phyloP scores from a whole-genome alignment of 2,797 vertebrate genomes.

The Rhincodon typus region DNA sequence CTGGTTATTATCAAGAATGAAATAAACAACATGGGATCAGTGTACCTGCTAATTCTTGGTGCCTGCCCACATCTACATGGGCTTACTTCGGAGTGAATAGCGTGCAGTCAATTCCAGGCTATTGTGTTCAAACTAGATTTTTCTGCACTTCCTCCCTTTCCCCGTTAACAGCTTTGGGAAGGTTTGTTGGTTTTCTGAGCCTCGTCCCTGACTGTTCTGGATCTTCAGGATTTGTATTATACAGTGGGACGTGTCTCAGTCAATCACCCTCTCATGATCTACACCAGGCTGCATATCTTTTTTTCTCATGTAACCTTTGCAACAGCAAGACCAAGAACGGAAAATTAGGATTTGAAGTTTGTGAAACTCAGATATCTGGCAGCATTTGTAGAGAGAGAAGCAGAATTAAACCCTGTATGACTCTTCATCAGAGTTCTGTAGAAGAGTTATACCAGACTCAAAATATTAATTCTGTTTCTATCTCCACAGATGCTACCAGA shows the following conservation, averaged over 20 bases:
- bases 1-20: neutral
- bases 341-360: neutral
- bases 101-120: neutral
- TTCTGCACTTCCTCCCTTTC: neutral
- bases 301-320: neutral
- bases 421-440: no score
- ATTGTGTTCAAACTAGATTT: neutral
- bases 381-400: no score
- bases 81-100: neutral
- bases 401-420: no score
- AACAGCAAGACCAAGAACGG: neutral
- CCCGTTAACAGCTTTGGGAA: neutral
- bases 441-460: no score
- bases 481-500: no score
- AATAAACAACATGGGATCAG: neutral
- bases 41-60: neutral
- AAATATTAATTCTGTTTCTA: no score
- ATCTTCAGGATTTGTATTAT: neutral
- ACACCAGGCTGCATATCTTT: neutral
- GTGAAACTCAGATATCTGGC: neutral
- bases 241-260: neutral
- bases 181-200: neutral
- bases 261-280: neutral
- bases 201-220: neutral
- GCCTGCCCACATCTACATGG: neutral